phyloP scores from a whole-genome alignment of 2,888 invertebrate genomes.

The Tipula unca region DNA sequence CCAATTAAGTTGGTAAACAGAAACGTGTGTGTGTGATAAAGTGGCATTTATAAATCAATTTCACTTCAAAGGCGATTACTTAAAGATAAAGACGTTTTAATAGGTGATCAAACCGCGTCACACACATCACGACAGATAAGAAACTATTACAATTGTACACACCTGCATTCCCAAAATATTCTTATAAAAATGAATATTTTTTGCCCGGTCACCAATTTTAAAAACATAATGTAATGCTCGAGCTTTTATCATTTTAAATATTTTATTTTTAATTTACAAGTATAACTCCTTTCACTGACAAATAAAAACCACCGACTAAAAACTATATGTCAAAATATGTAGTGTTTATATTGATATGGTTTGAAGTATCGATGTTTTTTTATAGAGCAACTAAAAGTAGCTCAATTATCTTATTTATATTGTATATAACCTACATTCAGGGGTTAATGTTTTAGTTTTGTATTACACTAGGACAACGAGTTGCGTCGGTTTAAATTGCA shows the following conservation, averaged over 20 bases:
- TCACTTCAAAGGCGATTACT: not conserved
- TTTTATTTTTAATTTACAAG: not conserved
- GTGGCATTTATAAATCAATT: not conserved
- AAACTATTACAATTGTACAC: not conserved
- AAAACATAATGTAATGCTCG: constrained; percentile 94
- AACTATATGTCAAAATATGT: not conserved
- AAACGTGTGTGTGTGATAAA: not conserved
- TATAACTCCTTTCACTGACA: not conserved
- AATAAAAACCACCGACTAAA: not conserved
- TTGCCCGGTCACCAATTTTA: constrained; percentile 83
- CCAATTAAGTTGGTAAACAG: too few species aligned
- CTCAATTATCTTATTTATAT: not conserved
- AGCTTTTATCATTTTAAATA: constrained; percentile 37
- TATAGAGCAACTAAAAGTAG: not conserved
- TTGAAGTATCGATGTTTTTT: not conserved
- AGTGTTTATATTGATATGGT: not conserved
- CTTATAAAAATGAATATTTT: constrained; percentile 79
- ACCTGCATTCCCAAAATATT: constrained; percentile 94
- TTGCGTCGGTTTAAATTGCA: too few species aligned
- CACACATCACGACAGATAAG: not conserved
- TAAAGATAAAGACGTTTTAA: too few species aligned
- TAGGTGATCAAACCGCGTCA: not conserved
- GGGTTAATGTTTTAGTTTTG: too few species aligned
- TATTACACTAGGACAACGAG: too few species aligned
- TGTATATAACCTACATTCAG: too few species aligned